Evolutionary conservation across 2,113 vertebrate species (phyloP).

Genomic region (Siniperca knerii): DNA sequence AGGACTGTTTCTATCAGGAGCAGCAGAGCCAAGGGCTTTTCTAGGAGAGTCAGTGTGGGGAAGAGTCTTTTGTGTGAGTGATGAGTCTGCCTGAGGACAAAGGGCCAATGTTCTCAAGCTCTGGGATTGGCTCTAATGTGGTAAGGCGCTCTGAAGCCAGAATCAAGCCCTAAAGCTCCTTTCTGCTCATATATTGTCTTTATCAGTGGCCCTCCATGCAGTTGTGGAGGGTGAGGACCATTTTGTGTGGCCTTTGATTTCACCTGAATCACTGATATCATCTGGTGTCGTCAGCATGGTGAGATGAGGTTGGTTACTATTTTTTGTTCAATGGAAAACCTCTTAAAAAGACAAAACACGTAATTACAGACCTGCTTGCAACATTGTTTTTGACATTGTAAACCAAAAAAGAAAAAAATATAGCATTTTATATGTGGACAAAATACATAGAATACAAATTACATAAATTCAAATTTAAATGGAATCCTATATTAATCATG

Average conservation of each 20-base stretch:
- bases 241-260: slow-evolving; percentile 23
- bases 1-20: slow-evolving; percentile 37
- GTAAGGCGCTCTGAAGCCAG: slow-evolving; percentile 42
- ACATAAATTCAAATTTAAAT: neutral
- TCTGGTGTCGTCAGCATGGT: slow-evolving; percentile 27
- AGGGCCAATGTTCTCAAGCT: slow-evolving; percentile 56
- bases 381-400: neutral
- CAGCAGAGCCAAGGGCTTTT: slow-evolving; percentile 52
- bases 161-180: slow-evolving; percentile 34
- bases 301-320: neutral
- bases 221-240: slow-evolving; percentile 1
- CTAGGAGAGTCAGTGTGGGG: slow-evolving; percentile 5
- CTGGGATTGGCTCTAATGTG: slow-evolving; percentile 58
- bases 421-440: neutral
- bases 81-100: slow-evolving; percentile 60
- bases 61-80: slow-evolving; percentile 61
- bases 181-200: slow-evolving; percentile 62
- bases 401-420: neutral
- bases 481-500: too few species aligned
- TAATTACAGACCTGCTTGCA: neutral
- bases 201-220: slow-evolving; percentile 56
- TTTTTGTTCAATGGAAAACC: slow-evolving; percentile 3
- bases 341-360: neutral
- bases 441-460: neutral
- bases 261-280: slow-evolving; percentile 63